Conservation (phyloP, 2,888 invertebrate genomes). For the Vannuccia rotundouncinata region DNA sequence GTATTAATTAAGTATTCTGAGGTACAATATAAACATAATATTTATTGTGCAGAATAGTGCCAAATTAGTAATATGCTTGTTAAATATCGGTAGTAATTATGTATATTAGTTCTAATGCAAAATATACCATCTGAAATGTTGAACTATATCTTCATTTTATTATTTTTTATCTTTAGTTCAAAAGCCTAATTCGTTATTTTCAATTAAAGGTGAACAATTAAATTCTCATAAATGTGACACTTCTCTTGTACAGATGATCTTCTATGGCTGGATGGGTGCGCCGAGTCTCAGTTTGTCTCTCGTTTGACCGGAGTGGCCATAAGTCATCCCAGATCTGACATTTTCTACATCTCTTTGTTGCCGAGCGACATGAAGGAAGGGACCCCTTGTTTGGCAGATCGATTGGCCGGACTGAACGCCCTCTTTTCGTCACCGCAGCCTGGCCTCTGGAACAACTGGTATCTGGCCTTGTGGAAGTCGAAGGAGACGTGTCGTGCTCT, state of each 20-base stretch:
- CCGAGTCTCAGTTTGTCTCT: background rate
- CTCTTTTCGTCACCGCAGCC: background rate
- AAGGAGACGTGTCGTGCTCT: background rate
- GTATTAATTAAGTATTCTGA: too few relatives aligned
- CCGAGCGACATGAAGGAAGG: background rate
- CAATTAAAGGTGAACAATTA: too few relatives aligned
- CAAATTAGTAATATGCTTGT: too few relatives aligned
- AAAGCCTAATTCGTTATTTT: too few relatives aligned
- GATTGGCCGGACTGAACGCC: background rate
- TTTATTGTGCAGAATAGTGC: too few relatives aligned
- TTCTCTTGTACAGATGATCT: background rate
- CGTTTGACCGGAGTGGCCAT: background rate
- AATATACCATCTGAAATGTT: too few relatives aligned
- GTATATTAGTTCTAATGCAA: too few relatives aligned
- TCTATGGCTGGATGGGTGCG: background rate
- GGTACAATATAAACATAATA: too few relatives aligned
- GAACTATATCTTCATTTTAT: too few relatives aligned
- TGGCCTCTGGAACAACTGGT: background rate
- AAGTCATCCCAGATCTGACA: background rate
- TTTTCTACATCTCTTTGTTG: background rate
- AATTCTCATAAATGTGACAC: too few relatives aligned
- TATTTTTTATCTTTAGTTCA: too few relatives aligned
- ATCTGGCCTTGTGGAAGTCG: background rate
- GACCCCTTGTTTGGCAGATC: background rate
- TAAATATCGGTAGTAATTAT: too few relatives aligned